Percentiles rank a stretch among this genome's conserved stretches.
Evolutionary conservation across 2,797 vertebrate species (phyloP).

Genomic region (Clarias laeviceps): DNA sequence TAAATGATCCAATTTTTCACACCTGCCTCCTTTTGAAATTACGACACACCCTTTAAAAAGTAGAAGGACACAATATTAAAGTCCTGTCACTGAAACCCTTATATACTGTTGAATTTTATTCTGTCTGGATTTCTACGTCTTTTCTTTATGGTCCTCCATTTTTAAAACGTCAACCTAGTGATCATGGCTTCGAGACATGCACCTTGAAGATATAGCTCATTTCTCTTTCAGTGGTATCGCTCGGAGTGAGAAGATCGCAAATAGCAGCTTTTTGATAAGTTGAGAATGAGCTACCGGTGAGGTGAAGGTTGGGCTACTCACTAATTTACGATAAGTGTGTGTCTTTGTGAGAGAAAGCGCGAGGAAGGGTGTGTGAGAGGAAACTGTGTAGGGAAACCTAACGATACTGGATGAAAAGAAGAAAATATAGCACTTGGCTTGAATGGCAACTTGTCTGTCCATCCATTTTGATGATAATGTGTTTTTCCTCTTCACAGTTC

Average conservation of each 20-base stretch:
- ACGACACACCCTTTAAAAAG: not conserved
- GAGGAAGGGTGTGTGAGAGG: not conserved
- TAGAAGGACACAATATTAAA: not conserved
- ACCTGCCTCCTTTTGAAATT: not conserved
- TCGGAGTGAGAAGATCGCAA: not conserved
- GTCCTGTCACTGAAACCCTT: not conserved
- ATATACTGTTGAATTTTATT: not conserved
- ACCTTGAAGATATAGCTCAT: conserved; percentile 8
- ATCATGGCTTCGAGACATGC: not conserved
- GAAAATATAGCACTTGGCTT: conserved; percentile 15
- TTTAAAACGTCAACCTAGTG: conserved; percentile 8
- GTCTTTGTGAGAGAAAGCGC: not conserved
- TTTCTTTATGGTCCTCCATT: not conserved
- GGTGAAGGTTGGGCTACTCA: conserved; percentile 39
- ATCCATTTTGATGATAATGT: conserved; percentile 8
- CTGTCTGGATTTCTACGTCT: not conserved
- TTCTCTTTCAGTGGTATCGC: not conserved
- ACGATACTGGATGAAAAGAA: not conserved
- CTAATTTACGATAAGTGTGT: conserved; percentile 34
- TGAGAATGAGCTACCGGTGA: conserved; percentile 18
- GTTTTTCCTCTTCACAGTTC: not conserved
- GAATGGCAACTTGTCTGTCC: conserved; percentile 7
- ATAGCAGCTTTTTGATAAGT: conserved; percentile 17
- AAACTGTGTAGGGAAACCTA: not conserved
- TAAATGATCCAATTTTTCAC: not conserved